Evolutionary conservation across 2,797 vertebrate genomes (phyloP), one percentile per base, ranked within the genome.

Genomic region (Percopsis omiscomaycus): DNA sequence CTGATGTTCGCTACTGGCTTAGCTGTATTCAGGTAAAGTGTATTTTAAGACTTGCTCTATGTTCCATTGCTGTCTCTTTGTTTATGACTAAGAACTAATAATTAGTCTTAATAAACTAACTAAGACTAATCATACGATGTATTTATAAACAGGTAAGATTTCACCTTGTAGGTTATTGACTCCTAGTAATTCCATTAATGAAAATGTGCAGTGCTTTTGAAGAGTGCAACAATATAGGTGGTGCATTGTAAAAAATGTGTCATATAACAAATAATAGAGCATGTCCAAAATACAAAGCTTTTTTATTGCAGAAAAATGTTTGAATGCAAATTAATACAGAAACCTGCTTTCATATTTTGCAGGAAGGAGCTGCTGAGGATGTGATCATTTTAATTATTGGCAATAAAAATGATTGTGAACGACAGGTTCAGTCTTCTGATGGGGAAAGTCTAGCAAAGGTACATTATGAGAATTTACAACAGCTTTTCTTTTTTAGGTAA

Each of bases 361-460:
- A 98, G 96, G 94, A 96, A 28, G 88, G 79, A 48, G 91, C 92
- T 46, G 56, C 81, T 1, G 89, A 92, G 0, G 78, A 90, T 8
- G 87, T 92, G 2, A 66, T 78, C 3, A 22, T 95, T 79, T 82
- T 98, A 71, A 92, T 98, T 22, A 87, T 98, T 4, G 96, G 96
- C 46, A 99, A 98, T 90, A 99, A 99, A 87, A 91, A 58, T 0
- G 96, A 99, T 74, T 55, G 86, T 0, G 68, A 83, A 22, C 92
- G 95, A 56, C 75, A 82, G 71, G 93, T 98, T 63, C 73, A 92
- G 30, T 69, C 55, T 0, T 30, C 89, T 53, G 88, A 95, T 0
- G 97, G 94, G 10, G 84, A 85, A 57, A 71, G 45, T 32, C 82
- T 98, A 32, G 95, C 96, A 29, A 89, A 92, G 91, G 97, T 98